Evolutionary conservation across 2,888 invertebrate species (phyloP).

Genomic region (Clunio marinus): DNA sequence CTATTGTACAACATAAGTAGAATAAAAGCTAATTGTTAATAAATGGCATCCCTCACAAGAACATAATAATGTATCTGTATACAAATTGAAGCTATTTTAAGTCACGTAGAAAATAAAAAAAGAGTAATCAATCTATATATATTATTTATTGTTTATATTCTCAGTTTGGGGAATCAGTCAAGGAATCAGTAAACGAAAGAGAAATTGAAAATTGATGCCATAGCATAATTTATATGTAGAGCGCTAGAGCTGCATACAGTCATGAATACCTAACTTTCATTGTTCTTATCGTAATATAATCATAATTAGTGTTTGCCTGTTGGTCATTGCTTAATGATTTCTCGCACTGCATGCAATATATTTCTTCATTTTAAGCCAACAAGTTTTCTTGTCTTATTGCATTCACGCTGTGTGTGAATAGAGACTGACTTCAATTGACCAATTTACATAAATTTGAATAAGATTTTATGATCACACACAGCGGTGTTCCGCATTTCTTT

Average conservation of each 20-base stretch:
- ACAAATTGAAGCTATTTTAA: slow-evolving; percentile 5
- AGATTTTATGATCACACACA: background rate
- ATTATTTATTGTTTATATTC: background rate
- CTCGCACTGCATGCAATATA: too few species aligned
- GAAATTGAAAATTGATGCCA: too few species aligned
- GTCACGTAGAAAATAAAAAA: too few species aligned
- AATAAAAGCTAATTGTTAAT: slow-evolving; percentile 3
- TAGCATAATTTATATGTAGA: too few species aligned
- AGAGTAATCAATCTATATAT: background rate
- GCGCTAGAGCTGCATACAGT: too few species aligned
- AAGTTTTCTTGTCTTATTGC: background rate
- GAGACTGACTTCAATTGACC: background rate
- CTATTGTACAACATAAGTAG: too few species aligned
- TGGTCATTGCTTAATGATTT: background rate
- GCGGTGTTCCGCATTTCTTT: too few species aligned
- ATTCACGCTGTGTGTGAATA: background rate
- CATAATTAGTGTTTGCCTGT: slow-evolving; percentile 6
- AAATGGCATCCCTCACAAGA: background rate
- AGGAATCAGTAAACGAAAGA: background rate
- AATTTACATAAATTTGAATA: slow-evolving; percentile 18
- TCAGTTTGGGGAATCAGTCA: background rate
- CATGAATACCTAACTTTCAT: too few species aligned
- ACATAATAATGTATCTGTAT: background rate
- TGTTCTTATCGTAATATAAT: slow-evolving; percentile 10
- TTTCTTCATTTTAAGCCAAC: too few species aligned